A percentile compares a stretch with the other conserved stretches of the same genome.
Evolutionary conservation across 2,888 invertebrate genomes (phyloP).

Genomic region (Diogma glabrata): DNA sequence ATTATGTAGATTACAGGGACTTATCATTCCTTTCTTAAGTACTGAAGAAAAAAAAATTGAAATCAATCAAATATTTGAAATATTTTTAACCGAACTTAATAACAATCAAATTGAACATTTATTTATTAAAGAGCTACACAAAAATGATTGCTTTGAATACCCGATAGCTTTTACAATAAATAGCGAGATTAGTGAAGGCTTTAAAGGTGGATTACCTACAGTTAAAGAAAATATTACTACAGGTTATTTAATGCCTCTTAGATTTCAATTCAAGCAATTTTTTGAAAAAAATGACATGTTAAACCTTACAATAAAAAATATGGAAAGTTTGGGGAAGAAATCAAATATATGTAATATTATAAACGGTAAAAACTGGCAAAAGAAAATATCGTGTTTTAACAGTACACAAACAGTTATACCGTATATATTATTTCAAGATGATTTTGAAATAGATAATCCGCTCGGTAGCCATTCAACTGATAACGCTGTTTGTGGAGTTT

Average conservation of each 20-base stretch:
- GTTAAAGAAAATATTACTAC: too few species aligned
- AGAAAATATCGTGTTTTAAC: neutral
- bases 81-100: too few species aligned
- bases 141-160: too few species aligned
- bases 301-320: constrained; percentile 3
- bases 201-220: too few species aligned
- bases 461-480: constrained; percentile 14
- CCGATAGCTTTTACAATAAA: too few species aligned
- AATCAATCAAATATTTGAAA: too few species aligned
- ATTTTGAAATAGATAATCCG: constrained; percentile 17
- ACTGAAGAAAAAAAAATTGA: too few species aligned
- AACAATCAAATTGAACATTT: too few species aligned
- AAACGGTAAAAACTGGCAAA: constrained; percentile 7
- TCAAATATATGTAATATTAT: constrained; percentile 12
- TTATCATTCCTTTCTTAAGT: too few species aligned
- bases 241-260: constrained; percentile 16
- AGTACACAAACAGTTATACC: constrained; percentile 12
- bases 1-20: too few species aligned
- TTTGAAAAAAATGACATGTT: constrained; percentile 14
- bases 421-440: constrained; percentile 14
- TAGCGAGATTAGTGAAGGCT: too few species aligned
- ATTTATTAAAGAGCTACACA: too few species aligned
- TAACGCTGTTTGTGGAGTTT: constrained; percentile 14
- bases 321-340: neutral
- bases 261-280: constrained; percentile 14